Conservation (phyloP, 2,113 vertebrate species). For the Prochilodus magdalenae region DNA sequence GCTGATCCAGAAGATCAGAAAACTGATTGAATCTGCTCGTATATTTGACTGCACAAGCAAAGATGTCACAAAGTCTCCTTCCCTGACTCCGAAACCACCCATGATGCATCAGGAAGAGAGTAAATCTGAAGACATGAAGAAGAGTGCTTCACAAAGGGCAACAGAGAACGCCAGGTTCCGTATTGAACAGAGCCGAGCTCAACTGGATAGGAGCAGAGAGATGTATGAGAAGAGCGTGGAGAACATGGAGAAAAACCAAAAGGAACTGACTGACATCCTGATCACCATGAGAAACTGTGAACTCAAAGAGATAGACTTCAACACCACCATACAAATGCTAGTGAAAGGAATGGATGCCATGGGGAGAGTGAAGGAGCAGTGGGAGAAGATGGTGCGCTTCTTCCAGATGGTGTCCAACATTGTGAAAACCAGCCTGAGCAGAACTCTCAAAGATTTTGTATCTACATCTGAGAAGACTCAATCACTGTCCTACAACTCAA, state of each 20-base stretch:
- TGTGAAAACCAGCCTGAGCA: conserved; percentile 55
- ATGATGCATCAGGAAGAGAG: conserved; percentile 28
- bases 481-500: conserved; percentile 28
- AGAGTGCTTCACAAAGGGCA: conserved; percentile 1
- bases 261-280: conserved; percentile 59
- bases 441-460: conserved; percentile 51
- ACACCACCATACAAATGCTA: conserved; percentile 54
- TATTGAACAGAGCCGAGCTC: conserved; percentile 49
- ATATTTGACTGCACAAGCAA: conserved; percentile 53
- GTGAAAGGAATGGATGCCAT: conserved; percentile 59
- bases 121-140: not conserved
- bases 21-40: conserved; percentile 1
- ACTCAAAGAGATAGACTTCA: conserved; percentile 61
- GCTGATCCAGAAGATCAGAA: not conserved
- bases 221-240: conserved; percentile 50
- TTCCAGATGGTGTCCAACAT: conserved; percentile 66
- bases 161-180: conserved; percentile 31
- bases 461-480: conserved; percentile 1
- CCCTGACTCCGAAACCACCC: conserved; percentile 34
- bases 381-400: conserved; percentile 66
- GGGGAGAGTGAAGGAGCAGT: conserved; percentile 62
- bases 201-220: conserved; percentile 46
- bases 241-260: conserved; percentile 54
- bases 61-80: conserved; percentile 14
- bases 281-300: conserved; percentile 51